Base-by-base conservation (phyloP, 2,888 invertebrate genomes). In the Perizoma affinitatum region DNA sequence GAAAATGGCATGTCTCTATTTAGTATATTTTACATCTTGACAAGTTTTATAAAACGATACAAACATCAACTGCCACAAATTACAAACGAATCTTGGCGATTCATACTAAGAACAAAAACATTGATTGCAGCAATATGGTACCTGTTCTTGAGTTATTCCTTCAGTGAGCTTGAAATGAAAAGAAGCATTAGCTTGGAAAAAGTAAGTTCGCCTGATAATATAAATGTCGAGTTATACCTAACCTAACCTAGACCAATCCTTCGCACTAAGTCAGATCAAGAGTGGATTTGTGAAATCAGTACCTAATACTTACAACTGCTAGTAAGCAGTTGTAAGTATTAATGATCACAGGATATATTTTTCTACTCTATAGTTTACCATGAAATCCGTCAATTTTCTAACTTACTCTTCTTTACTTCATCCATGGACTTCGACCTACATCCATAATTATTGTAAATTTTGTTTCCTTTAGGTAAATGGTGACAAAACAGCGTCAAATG, bases 101-200 rank as follows among this genome's bases (percentile, higher is more conserved):
- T 84, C 78, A 63, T 84, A 71, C 34, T 76, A 72, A 75, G 74
- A 66, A 70, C 86, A 73, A 83, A 84, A 84, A 80, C 77, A 79
- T 76, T 84, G 70, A 58, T 86, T 67, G 72, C 65, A 73, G 65
- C 84, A 89, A 78, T 84, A 90, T 90, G 90, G 82, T 82, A 75
- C 71, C 70, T 73, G 69, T 84, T 80, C 69, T 70, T 84, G 62
- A 75, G 79, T 72, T 85, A 84, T 74, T 85, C 76, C 61, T 85
- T 87, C 78, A 78, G 72, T 80, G 82, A 84, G 66, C 75, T 85
- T 86, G 90, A 90, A 87, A 91, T 91, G 90, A 78, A 83, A 82
- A 90, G 79, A 72, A 84, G 87, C 78, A 71, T 71, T 62, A 90
- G 88, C 80, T 85, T 86, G 66, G 87, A 88, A 80, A 88, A 83